phyloP scores from a whole-genome alignment of 2,797 vertebrate genomes.

The Melanotaenia maccullochi region DNA sequence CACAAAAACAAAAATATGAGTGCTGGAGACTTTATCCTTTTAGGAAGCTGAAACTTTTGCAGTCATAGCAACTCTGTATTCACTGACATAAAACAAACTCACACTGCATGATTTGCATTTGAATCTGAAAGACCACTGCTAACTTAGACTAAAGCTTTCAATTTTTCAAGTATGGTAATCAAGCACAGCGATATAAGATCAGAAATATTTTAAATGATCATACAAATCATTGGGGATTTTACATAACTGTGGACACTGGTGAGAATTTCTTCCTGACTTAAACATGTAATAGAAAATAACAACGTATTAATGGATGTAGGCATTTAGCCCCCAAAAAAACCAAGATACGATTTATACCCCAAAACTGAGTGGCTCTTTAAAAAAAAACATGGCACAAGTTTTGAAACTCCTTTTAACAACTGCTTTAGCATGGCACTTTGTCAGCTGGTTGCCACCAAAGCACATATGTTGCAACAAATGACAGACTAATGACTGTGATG shows the following conservation, averaged over 20 bases:
- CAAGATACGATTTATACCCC: too few relatives aligned
- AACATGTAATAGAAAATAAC: too few relatives aligned
- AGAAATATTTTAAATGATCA: not conserved
- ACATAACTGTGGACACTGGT: too few relatives aligned
- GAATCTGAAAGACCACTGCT: not conserved
- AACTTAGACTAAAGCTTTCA: not conserved
- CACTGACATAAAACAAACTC: not conserved
- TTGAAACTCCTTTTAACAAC: constrained; percentile 30
- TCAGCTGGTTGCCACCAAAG: constrained; percentile 44
- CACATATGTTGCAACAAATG: constrained; percentile 29
- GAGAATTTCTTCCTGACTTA: too few relatives aligned
- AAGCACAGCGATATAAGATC: not conserved
- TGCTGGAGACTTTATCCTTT: not conserved
- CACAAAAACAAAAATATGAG: not conserved
- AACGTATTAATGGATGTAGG: too few relatives aligned
- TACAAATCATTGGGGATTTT: not conserved
- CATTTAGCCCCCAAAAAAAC: too few relatives aligned
- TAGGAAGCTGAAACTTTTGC: not conserved
- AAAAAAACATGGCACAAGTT: constrained; percentile 38
- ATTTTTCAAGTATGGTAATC: not conserved
- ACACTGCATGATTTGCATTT: not conserved
- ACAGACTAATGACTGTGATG: constrained; percentile 56
- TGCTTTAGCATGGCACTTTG: constrained; percentile 44
- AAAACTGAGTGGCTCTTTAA: not conserved
- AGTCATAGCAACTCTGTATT: not conserved